Conservation (phyloP, 92 coral and sea anemone genomes). For the Muricea muricata region DNA sequence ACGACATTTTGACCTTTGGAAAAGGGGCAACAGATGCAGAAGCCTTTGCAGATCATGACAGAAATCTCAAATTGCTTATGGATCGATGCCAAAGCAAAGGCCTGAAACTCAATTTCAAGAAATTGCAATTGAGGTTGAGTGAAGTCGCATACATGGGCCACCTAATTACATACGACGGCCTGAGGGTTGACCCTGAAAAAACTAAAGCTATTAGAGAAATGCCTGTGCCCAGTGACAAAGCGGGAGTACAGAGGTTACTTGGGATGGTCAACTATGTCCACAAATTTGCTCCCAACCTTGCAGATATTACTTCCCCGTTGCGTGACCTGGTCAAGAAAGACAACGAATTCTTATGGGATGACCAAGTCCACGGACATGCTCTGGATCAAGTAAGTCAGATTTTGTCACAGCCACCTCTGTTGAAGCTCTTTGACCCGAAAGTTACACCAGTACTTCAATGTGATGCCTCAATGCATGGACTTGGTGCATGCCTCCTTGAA, state of each 20-base stretch:
- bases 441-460: not conserved
- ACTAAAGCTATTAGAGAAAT: too few relatives aligned
- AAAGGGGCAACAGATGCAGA: conserved; percentile 41
- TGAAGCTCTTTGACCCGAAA: not conserved
- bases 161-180: too few relatives aligned
- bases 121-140: too few relatives aligned
- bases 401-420: not conserved
- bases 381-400: not conserved
- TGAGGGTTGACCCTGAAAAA: too few relatives aligned
- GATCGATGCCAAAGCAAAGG: conserved; percentile 47
- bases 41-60: conserved; percentile 51
- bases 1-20: conserved; percentile 68
- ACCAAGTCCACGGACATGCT: conserved; percentile 39
- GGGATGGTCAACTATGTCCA: too few relatives aligned
- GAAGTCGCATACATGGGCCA: too few relatives aligned
- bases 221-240: too few relatives aligned
- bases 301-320: conserved; percentile 51
- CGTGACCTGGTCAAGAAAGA: conserved; percentile 64
- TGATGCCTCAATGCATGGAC: not conserved
- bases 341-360: conserved; percentile 62
- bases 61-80: conserved; percentile 43
- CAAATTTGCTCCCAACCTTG: conserved; percentile 53
- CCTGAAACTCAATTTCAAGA: too few relatives aligned
- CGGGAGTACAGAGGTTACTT: too few relatives aligned
- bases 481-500: not conserved